These are phyloP conservation scores for Pristionchus entomophagus DNA, from an alignment of 2,888 invertebrate genomes.

Conservation along the genomic window DNA sequence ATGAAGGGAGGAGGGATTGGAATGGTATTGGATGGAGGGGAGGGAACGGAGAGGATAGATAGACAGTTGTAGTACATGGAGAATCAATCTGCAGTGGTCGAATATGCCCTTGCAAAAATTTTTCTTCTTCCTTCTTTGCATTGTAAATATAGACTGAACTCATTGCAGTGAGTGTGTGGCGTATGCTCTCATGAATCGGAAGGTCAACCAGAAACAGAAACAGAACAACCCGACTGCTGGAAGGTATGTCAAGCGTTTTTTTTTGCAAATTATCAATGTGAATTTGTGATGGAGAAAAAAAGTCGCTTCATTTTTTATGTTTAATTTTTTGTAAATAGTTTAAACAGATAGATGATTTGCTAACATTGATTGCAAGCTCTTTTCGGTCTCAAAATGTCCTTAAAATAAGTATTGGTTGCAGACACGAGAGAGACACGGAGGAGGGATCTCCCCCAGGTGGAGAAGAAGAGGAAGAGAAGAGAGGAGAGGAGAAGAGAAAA, in stretches of 20 bases:
- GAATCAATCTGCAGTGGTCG: too few species aligned
- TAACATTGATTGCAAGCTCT: too few species aligned
- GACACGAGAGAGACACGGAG: slow-evolving; percentile 35
- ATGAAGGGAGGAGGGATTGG: too few species aligned
- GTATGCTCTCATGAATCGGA: background rate
- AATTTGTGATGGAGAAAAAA: background rate
- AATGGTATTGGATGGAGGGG: too few species aligned
- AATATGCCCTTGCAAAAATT: background rate
- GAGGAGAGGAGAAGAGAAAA: background rate
- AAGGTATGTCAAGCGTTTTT: background rate
- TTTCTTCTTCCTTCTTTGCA: too few species aligned
- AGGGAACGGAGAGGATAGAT: too few species aligned
- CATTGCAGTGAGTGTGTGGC: slow-evolving; percentile 31
- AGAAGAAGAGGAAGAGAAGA: background rate
- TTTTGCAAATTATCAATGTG: background rate
- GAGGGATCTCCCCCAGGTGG: slow-evolving; percentile 19
- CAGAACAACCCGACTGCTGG: background rate
- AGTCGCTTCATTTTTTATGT: too few species aligned
- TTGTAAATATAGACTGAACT: too few species aligned
- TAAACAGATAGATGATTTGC: too few species aligned
- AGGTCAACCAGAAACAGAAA: background rate
- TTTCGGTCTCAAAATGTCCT: background rate
- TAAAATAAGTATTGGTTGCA: background rate
- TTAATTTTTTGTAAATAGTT: too few species aligned
- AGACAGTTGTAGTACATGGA: too few species aligned